Percentiles rank a stretch among this genome's conserved stretches.
phyloP scores from a whole-genome alignment of 92 coral and sea anemone species.

The Plumapathes pennacea region DNA sequence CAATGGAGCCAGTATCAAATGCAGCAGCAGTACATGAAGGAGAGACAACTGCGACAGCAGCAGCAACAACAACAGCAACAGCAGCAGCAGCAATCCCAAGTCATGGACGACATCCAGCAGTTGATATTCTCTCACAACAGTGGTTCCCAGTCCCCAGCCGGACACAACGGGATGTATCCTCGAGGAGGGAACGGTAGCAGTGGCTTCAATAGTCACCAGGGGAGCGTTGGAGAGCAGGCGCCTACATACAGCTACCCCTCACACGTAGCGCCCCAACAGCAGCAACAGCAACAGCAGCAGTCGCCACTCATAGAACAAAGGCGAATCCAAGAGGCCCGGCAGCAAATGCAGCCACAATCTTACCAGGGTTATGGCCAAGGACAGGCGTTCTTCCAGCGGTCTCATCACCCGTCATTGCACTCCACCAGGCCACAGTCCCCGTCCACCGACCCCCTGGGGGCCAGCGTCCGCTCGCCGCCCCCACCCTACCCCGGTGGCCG shows the following conservation, averaged over 20 bases:
- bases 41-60: constrained; percentile 66
- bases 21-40: constrained; percentile 78
- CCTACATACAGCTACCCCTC: constrained; percentile 57
- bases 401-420: constrained; percentile 57
- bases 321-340: constrained; percentile 27
- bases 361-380: constrained; percentile 24
- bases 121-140: constrained; percentile 68
- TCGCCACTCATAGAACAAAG: too few species aligned
- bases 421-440: constrained; percentile 86
- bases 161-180: constrained; percentile 70
- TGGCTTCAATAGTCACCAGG: constrained; percentile 48
- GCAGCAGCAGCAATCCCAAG: constrained; percentile 62
- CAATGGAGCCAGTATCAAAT: constrained; percentile 68
- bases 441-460: constrained; percentile 80
- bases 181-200: constrained; percentile 54
- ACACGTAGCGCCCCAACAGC: constrained; percentile 63
- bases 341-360: constrained; percentile 28
- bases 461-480: constrained; percentile 87
- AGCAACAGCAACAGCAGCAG: constrained; percentile 64
- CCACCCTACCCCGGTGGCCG: constrained; percentile 92
- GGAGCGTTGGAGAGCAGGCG: constrained; percentile 49
- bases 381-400: constrained; percentile 67
- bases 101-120: constrained; percentile 87
- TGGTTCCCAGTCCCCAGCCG: constrained; percentile 47
- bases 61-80: constrained; percentile 52